These are phyloP conservation scores for Choloepus hoffmanni DNA, from an alignment of 2,113 vertebrate genomes.

Conservation along the genomic window DNA sequence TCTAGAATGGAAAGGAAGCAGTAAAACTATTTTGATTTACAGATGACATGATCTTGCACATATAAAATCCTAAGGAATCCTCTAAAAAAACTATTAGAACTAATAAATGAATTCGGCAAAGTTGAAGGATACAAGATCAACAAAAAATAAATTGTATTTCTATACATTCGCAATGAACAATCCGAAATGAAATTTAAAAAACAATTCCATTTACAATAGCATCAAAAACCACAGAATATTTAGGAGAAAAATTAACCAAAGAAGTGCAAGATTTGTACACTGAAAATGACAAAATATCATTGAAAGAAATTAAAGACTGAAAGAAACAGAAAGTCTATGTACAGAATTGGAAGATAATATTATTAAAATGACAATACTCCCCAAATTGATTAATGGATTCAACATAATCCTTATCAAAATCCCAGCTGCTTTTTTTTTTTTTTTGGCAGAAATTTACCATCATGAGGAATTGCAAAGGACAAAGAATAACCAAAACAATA, in stretches of 20 bases:
- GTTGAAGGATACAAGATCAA: not conserved
- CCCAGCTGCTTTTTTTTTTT: not conserved
- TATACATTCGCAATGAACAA: not conserved
- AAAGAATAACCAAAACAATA: not conserved
- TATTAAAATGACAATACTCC: not conserved
- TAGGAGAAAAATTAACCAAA: not conserved
- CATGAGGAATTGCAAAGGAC: not conserved
- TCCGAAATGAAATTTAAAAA: not conserved
- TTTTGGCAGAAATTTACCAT: not conserved
- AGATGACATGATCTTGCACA: not conserved
- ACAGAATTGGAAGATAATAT: not conserved
- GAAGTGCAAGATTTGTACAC: not conserved
- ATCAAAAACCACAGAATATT: not conserved
- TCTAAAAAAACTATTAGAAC: not conserved
- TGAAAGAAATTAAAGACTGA: not conserved
- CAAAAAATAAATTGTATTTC: not conserved
- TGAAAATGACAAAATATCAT: not conserved
- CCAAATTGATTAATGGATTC: not conserved
- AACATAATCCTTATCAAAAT: not conserved
- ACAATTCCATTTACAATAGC: not conserved
- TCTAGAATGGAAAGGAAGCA: not conserved
- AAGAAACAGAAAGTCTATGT: not conserved
- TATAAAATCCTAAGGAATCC: not conserved
- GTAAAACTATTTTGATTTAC: not conserved
- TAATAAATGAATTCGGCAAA: not conserved